Base-by-base conservation (phyloP, 2,113 vertebrate genomes). In the Cheilinus undulatus region DNA sequence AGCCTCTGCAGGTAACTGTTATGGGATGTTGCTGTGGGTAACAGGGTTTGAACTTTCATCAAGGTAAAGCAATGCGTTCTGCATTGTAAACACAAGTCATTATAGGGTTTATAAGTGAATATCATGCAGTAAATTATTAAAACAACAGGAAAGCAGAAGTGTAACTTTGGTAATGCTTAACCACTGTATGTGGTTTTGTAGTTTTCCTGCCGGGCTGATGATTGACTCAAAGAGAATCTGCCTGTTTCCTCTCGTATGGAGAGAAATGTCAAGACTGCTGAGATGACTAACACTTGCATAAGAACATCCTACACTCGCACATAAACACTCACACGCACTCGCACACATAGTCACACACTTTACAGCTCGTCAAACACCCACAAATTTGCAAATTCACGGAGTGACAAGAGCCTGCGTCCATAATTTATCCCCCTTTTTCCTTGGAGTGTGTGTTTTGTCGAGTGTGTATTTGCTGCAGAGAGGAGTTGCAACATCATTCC, bases 281-380 rank as follows among this genome's bases (percentile, higher is more conserved):
- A 42, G 67, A 83, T 90, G 84, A 84, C 86, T 84, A 86, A 88
- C 17, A 20, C 82, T 86, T 85, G 79, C 76, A 86, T 84, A 86
- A 89, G 50, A 89, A 63, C 78, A 58, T 76, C 76, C 76, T 77
- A 82, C 83, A 82, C 77, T 74, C 20, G 38, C 26, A 64, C 54
- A 67, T 52, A 67, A 32, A 68, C 40, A 62, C 63, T 45, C 52
- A 72, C 69, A 76, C 43, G 69, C 53, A 65, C 13, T 34, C 11
- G 8, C 43, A 43, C 30, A 59, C 34, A 56, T 22, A 62, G 52
- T 20, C 17, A 23, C 73, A 71, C 78, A 48, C 78, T 60, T 45
- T 24, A 43, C 76, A 64, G 56, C 79, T 81, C 65, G 66, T 83
- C 73, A 69, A 76, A 76, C 76, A 67, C 80, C 80, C 70, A 78